Evolutionary conservation across 2,113 vertebrate genomes (phyloP), one percentile per base, ranked within the genome.

Genomic region (Hippocampus mohnikei): DNA sequence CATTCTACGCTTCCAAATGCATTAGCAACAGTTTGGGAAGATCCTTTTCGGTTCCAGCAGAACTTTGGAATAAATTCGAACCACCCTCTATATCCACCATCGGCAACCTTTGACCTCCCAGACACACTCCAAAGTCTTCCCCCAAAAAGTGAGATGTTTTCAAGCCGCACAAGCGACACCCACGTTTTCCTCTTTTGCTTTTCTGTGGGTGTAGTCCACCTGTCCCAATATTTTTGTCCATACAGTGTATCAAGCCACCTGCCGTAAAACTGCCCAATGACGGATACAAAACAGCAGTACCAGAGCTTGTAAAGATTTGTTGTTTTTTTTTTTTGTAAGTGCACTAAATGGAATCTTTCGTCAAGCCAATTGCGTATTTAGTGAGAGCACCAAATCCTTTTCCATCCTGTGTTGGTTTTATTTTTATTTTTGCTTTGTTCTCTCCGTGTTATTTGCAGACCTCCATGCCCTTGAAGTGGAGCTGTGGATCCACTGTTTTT

Each of bases 401-500:
- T 20, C 52, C 63, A 71, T 58, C 11, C 29, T 16, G 66, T 65
- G 25, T 70, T 46, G 48, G 44, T 27, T 0, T 44, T 44, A 1
- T 44, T 44, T 33, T 44, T 2, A 27, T 75, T 76, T 66, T 53
- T 67, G 56, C 21, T 70, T 64, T 62, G 44, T 58, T 44, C 41
- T n/a, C 46, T 70, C 56, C 18, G 27, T 83, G 88, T 88, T 84
- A 76, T 81, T 87, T 87, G 84, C 85, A 80, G 85, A 91, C 88
- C 79, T 88, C 84, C 86, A 84, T 89, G 89, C 85, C 89, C 89
- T 90, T 90, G 56, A 88, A 87, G 90, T 91, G 90, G 88, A 91
- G 88, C 88, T 85, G 74, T 84, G 85, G 82, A 90, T 90, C 89
- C 88, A 90, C 88, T 88, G 83, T 88, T 86, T 90, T 92, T 92